A percentile compares a stretch with the other conserved stretches of the same genome.
Evolutionary conservation across 2,113 vertebrate genomes (phyloP).

Genomic region (Phaetusa simplex): DNA sequence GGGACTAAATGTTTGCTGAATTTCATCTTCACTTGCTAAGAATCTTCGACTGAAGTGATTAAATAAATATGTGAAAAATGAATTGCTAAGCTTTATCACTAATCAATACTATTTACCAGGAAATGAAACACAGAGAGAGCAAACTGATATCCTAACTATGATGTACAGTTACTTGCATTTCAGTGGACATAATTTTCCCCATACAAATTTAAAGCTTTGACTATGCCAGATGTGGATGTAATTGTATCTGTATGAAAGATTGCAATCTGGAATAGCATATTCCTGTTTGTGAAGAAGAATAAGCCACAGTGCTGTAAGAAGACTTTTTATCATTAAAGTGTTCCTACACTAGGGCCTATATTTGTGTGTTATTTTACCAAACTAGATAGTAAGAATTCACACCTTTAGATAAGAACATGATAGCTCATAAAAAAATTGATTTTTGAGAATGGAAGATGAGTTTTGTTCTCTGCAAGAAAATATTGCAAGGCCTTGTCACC

Average conservation of each 20-base stretch:
- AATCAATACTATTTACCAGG: neutral
- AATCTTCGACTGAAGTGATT: neutral
- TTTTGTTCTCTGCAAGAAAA: neutral
- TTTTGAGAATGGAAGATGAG: neutral
- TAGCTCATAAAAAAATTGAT: neutral
- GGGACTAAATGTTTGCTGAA: neutral
- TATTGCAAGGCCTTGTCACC: neutral
- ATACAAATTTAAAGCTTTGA: neutral
- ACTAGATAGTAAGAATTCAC: neutral
- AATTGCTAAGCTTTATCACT: neutral
- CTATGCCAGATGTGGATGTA: neutral
- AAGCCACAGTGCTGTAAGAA: neutral
- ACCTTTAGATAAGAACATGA: neutral
- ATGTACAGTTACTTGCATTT: neutral
- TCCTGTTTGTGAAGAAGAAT: neutral
- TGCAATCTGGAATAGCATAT: neutral
- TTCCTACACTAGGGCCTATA: neutral
- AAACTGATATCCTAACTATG: neutral
- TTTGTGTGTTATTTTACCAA: neutral
- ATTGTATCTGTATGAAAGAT: neutral
- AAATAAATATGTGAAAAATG: neutral
- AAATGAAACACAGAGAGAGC: neutral
- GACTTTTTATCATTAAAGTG: neutral
- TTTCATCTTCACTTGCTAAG: neutral
- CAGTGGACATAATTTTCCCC: neutral